phyloP scores from a whole-genome alignment of 2,113 vertebrate species.

The Lagopus muta region DNA sequence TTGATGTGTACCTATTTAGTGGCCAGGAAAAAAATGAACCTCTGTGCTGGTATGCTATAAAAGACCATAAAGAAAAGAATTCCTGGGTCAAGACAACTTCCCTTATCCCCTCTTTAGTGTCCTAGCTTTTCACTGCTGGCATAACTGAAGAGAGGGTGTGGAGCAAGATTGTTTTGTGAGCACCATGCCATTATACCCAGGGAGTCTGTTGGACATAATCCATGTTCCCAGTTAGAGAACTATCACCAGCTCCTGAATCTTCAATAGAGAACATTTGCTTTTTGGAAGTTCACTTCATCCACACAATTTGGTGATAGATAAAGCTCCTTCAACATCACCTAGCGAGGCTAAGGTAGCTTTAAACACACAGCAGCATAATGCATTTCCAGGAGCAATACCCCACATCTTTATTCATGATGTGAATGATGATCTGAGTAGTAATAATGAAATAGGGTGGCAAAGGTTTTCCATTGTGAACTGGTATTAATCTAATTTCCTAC shows the following conservation, averaged over 20 bases:
- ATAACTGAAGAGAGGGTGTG: background rate
- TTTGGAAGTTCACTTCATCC: background rate
- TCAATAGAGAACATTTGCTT: background rate
- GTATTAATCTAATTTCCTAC: constrained; percentile 55
- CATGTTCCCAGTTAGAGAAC: accelerated
- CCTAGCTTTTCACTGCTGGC: background rate
- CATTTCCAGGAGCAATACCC: background rate
- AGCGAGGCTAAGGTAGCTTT: background rate
- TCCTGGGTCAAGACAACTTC: background rate
- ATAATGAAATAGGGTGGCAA: constrained; percentile 28
- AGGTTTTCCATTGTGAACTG: constrained; percentile 6
- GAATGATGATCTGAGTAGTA: background rate
- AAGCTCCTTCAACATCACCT: background rate
- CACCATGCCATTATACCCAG: background rate
- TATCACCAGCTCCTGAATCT: background rate
- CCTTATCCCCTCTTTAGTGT: background rate
- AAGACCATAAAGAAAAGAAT: background rate
- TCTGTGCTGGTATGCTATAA: background rate
- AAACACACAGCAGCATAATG: background rate
- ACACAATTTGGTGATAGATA: background rate
- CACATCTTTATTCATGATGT: constrained; percentile 27
- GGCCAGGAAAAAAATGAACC: background rate
- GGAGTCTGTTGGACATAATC: background rate
- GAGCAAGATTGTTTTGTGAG: background rate
- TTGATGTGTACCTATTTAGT: background rate